Percentiles rank a stretch among this genome's conserved stretches.
Evolutionary conservation across 1,140 invertebrate species (phyloP).

Genomic region (Saxidomus purpurata): DNA sequence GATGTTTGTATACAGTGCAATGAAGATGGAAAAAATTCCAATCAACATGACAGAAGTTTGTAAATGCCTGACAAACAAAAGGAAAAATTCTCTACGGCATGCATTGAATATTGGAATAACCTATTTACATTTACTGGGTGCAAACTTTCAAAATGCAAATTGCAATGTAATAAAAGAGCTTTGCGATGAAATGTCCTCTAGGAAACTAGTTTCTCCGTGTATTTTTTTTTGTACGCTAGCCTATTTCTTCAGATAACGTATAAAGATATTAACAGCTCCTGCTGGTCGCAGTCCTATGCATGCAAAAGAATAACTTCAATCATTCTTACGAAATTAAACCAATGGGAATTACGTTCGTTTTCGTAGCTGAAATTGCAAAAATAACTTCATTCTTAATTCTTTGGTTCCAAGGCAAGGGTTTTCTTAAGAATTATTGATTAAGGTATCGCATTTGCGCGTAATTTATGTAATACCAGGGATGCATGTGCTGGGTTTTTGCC

Average conservation of each 20-base stretch:
- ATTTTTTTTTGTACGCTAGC: not conserved
- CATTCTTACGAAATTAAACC: conserved; percentile 53
- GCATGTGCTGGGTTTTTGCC: conserved; percentile 37
- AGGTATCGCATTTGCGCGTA: conserved; percentile 55
- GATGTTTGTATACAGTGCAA: too few relatives aligned
- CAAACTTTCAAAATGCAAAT: conserved; percentile 30
- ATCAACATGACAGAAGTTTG: too few relatives aligned
- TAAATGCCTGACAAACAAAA: not conserved
- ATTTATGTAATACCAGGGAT: conserved; percentile 49
- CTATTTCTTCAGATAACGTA: conserved; percentile 4
- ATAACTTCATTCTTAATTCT: conserved; percentile 47
- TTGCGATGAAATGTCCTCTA: conserved; percentile 17
- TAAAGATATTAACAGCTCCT: conserved; percentile 31
- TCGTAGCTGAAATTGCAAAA: conserved; percentile 60
- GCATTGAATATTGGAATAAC: not conserved
- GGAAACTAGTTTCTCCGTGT: not conserved
- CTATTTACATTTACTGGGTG: not conserved
- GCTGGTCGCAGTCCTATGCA: conserved; percentile 8
- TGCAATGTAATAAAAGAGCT: conserved; percentile 1
- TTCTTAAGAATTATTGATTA: conserved; percentile 63
- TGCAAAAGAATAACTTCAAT: conserved; percentile 35
- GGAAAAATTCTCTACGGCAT: not conserved
- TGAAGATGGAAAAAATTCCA: too few relatives aligned
- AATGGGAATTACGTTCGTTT: conserved; percentile 55
- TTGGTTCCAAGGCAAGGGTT: conserved; percentile 45